Percentiles rank a stretch among this genome's conserved stretches.
These are phyloP conservation scores for Verasper variegatus DNA, from an alignment of 2,113 vertebrate genomes.

Conservation along the genomic window DNA sequence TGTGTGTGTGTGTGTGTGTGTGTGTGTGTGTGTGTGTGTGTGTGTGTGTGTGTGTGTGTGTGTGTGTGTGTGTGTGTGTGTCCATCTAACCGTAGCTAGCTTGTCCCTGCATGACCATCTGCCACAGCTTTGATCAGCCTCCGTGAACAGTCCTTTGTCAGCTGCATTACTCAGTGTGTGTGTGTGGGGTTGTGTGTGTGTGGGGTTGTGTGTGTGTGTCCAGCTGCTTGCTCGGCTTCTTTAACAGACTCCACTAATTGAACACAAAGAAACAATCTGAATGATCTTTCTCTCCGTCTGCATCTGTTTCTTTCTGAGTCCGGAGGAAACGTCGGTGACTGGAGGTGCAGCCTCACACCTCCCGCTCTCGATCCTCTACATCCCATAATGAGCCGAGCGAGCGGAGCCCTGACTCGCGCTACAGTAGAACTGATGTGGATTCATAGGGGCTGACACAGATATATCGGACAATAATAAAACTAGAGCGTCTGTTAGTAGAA, in stretches of 20 bases:
- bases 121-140: slow-evolving; percentile 74
- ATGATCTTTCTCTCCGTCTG: slow-evolving; percentile 51
- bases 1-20: too few species aligned
- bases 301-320: slow-evolving; percentile 52
- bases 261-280: slow-evolving; percentile 70
- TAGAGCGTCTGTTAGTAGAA: too few species aligned
- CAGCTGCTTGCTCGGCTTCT: slow-evolving; percentile 67
- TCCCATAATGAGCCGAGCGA: not conserved
- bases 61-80: slow-evolving; percentile 31
- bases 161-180: slow-evolving; percentile 38
- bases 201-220: slow-evolving; percentile 26
- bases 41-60: slow-evolving; percentile 14
- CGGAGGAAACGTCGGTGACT: not conserved
- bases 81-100: slow-evolving; percentile 60
- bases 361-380: not conserved
- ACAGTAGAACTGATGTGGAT: not conserved
- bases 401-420: not conserved
- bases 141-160: slow-evolving; percentile 71
- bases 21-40: too few species aligned
- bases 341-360: slow-evolving; percentile 7
- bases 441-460: not conserved
- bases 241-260: slow-evolving; percentile 74
- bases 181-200: slow-evolving; percentile 24
- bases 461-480: too few species aligned
- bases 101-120: slow-evolving; percentile 65